A percentile compares a stretch with the other conserved stretches of the same genome.
These are phyloP conservation scores for Falco novaeseelandiae DNA, from an alignment of 2,797 vertebrate species.

Conservation along the genomic window DNA sequence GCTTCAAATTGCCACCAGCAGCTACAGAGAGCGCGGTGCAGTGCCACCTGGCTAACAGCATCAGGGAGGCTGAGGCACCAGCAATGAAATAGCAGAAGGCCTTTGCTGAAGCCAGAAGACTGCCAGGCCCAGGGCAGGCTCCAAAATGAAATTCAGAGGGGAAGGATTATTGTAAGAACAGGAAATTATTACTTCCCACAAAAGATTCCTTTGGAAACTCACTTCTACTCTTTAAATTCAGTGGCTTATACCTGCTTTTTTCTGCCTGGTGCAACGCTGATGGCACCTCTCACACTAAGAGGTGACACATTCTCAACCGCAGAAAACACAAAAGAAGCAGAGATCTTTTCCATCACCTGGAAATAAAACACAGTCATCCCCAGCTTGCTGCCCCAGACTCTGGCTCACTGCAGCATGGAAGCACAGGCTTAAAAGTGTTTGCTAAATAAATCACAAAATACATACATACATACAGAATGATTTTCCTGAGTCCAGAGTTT, in stretches of 20 bases:
- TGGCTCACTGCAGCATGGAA: neutral
- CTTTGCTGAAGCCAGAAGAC: neutral
- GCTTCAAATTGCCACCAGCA: neutral
- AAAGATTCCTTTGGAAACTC: neutral
- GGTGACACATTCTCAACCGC: neutral
- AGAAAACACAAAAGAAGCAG: neutral
- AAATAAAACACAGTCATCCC: neutral
- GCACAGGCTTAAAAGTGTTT: neutral
- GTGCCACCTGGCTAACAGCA: neutral
- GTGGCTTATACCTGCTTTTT: neutral
- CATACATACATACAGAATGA: neutral
- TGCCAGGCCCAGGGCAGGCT: neutral
- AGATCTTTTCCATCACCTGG: neutral
- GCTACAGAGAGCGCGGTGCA: accelerated
- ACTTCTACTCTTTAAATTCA: neutral
- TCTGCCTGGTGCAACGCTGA: neutral
- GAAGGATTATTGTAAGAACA: neutral
- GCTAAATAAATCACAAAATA: neutral
- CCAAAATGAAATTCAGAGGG: neutral
- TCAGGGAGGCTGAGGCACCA: neutral
- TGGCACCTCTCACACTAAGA: neutral
- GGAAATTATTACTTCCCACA: neutral
- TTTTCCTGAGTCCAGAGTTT: neutral
- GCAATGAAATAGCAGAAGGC: neutral
- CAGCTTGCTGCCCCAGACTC: neutral